These are phyloP conservation scores for Coryphaenoides rupestris DNA, from an alignment of 2,113 vertebrate species.

Conservation along the genomic window DNA sequence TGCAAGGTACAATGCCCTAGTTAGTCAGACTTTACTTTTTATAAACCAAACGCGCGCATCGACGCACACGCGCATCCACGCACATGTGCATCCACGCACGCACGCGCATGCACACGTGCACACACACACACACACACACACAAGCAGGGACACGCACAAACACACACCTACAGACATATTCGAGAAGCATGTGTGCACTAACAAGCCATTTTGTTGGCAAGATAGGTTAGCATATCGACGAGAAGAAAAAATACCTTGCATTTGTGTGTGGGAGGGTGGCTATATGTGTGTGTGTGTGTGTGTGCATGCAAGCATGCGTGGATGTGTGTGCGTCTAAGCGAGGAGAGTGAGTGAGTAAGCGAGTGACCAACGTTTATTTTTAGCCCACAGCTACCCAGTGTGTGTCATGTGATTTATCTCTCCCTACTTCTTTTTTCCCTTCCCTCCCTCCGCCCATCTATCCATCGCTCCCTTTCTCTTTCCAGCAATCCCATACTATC, in stretches of 20 bases:
- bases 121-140: neutral
- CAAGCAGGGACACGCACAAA: slow-evolving; percentile 1
- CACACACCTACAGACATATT: slow-evolving; percentile 1
- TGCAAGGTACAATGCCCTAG: slow-evolving; percentile 33
- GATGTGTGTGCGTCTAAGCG: slow-evolving; percentile 2
- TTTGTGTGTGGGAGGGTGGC: neutral
- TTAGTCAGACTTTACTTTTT: slow-evolving; percentile 31
- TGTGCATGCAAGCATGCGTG: slow-evolving; percentile 8
- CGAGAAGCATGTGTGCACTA: neutral
- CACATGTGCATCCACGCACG: neutral
- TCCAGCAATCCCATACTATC: slow-evolving; percentile 6
- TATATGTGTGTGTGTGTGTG: slow-evolving; percentile 1
- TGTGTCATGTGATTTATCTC: slow-evolving; percentile 65
- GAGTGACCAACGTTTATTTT: slow-evolving; percentile 65
- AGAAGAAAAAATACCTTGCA: slow-evolving; percentile 36
- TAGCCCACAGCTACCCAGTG: slow-evolving; percentile 57
- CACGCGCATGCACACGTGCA: neutral
- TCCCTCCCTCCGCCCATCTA: slow-evolving; percentile 2
- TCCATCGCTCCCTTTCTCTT: slow-evolving; percentile 6
- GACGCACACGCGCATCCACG: slow-evolving; percentile 1
- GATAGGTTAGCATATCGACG: slow-evolving; percentile 16
- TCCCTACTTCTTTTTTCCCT: slow-evolving; percentile 31
- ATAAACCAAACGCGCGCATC: neutral
- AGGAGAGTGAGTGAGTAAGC: slow-evolving; percentile 12
- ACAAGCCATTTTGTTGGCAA: slow-evolving; percentile 10